Conservation (phyloP, 2,888 invertebrate genomes). For the Macrosoma leucophasiata region DNA sequence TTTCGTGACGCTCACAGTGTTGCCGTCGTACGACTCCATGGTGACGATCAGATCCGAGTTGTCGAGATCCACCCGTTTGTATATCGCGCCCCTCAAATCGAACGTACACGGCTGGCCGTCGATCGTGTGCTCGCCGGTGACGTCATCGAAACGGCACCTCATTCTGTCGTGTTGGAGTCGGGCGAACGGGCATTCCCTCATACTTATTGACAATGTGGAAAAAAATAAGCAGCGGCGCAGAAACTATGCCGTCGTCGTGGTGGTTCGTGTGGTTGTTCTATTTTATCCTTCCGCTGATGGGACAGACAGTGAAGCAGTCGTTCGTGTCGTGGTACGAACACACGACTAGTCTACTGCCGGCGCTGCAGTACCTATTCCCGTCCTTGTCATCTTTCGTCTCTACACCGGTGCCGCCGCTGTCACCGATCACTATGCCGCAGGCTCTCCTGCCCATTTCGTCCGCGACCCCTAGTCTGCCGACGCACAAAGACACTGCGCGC, state of each 20-base stretch:
- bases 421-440: too few species aligned
- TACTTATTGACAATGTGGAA: constrained; percentile 3
- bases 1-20: constrained; percentile 3
- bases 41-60: constrained; percentile 5
- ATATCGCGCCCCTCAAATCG: constrained; percentile 2
- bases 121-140: constrained; percentile 4
- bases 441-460: too few species aligned
- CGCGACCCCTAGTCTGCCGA: too few species aligned
- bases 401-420: too few species aligned
- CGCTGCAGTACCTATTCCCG: neutral
- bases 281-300: constrained; percentile 3
- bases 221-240: constrained; percentile 1
- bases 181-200: constrained; percentile 4
- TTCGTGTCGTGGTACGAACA: constrained; percentile 2
- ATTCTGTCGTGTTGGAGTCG: constrained; percentile 5
- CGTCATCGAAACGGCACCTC: constrained; percentile 2
- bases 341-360: constrained; percentile 1
- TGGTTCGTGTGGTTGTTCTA: constrained; percentile 3
- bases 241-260: constrained; percentile 1
- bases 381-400: too few species aligned
- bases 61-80: constrained; percentile 5
- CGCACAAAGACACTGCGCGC: too few species aligned
- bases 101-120: constrained; percentile 2
- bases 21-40: constrained; percentile 2
- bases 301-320: neutral